phyloP scores from a whole-genome alignment of 2,888 invertebrate species.

The Dolichopus griseipennis region DNA sequence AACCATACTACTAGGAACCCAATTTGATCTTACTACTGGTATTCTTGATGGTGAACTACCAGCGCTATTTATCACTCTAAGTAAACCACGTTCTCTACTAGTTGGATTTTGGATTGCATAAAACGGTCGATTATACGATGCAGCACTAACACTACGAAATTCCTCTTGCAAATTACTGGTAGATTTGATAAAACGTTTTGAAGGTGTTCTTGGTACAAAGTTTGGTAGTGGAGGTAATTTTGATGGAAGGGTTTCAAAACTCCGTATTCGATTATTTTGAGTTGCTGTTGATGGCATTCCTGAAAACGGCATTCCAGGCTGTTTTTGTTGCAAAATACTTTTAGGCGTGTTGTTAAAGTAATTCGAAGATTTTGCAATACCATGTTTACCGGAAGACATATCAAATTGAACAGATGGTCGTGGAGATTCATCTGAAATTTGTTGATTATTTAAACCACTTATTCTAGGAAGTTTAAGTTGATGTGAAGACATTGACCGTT shows the following conservation, averaged over 20 bases:
- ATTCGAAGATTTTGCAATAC: not conserved
- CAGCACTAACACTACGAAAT: slow-evolving; percentile 13
- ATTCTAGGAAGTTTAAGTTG: slow-evolving; percentile 29
- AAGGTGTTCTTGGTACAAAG: not conserved
- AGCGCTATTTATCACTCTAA: slow-evolving; percentile 34
- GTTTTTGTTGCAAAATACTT: slow-evolving; percentile 34
- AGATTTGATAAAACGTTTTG: slow-evolving; percentile 32
- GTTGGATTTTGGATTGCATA: slow-evolving; percentile 39
- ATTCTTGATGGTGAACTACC: slow-evolving; percentile 29
- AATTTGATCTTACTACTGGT: slow-evolving; percentile 33
- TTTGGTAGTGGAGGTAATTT: not conserved
- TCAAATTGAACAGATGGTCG: slow-evolving; percentile 42
- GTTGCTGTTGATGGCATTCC: slow-evolving; percentile 12
- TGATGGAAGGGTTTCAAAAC: slow-evolving; percentile 19
- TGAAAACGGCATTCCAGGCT: slow-evolving; percentile 11
- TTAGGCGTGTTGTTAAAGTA: slow-evolving; percentile 24
- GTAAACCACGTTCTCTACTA: slow-evolving; percentile 37
- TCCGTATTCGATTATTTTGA: slow-evolving; percentile 23
- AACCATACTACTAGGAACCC: slow-evolving; percentile 33
- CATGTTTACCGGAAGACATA: slow-evolving; percentile 31
- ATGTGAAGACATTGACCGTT: slow-evolving; percentile 28
- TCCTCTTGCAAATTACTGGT: slow-evolving; percentile 27
- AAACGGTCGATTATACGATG: slow-evolving; percentile 30
- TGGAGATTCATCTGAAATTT: slow-evolving; percentile 33
- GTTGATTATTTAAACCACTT: slow-evolving; percentile 16